Evolutionary conservation across 2,888 invertebrate species (phyloP).

Genomic region (Melanargia galathea): DNA sequence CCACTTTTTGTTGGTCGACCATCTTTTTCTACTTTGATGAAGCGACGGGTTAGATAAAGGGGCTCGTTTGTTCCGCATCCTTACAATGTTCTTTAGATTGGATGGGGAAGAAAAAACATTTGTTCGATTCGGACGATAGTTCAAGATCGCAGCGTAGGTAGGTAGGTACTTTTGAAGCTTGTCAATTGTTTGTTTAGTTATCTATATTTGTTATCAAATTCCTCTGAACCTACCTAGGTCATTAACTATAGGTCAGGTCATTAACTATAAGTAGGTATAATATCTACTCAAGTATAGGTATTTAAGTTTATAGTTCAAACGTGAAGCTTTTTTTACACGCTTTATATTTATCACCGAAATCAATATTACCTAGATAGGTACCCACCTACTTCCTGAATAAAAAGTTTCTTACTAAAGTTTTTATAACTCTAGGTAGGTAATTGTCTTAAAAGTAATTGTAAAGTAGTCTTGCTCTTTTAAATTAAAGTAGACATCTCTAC

Average conservation of each 20-base stretch:
- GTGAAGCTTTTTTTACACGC: neutral
- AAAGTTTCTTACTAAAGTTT: too few species aligned
- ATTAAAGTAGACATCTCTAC: conserved; percentile 5
- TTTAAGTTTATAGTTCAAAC: neutral
- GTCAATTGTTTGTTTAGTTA: neutral
- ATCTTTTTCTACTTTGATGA: conserved; percentile 65
- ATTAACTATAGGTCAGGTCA: too few species aligned
- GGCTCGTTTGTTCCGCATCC: conserved; percentile 49
- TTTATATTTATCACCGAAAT: conserved; percentile 6
- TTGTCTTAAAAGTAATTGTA: too few species aligned
- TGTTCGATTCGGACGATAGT: conserved; percentile 31
- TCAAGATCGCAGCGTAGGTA: conserved; percentile 23
- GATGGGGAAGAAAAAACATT: conserved; percentile 38
- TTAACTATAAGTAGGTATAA: too few species aligned
- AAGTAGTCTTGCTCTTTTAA: too few species aligned
- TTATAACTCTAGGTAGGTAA: too few species aligned
- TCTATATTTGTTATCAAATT: too few species aligned
- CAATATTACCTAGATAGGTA: too few species aligned
- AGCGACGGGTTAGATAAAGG: conserved; percentile 58
- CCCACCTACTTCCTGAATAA: too few species aligned
- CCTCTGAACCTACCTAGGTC: too few species aligned
- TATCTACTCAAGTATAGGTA: neutral
- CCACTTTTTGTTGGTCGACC: conserved; percentile 68
- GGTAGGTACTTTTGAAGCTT: conserved; percentile 12
- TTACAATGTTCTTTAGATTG: conserved; percentile 40